phyloP scores from a whole-genome alignment of 2,113 vertebrate species.

The Amphiprion ocellaris region DNA sequence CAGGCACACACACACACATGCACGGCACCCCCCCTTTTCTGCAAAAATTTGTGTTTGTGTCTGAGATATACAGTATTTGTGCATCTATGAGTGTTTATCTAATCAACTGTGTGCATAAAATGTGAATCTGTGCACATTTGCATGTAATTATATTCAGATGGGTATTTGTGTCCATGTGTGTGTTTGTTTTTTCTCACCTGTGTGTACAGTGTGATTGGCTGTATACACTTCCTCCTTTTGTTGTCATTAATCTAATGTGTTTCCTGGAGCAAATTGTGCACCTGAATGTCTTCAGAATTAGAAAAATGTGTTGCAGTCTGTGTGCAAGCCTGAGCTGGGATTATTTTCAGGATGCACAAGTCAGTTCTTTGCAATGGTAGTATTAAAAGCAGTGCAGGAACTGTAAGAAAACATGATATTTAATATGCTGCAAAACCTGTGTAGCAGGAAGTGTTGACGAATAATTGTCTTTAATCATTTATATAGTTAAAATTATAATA shows the following conservation, averaged over 20 bases:
- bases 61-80: constrained; percentile 1
- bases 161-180: background rate
- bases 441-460: too few relatives aligned
- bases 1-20: constrained; percentile 14
- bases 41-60: background rate
- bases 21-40: background rate
- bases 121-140: background rate
- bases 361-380: background rate
- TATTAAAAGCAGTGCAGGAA: background rate
- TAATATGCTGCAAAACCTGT: too few relatives aligned
- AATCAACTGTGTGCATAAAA: background rate
- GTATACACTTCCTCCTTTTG: constrained; percentile 7
- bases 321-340: background rate
- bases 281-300: constrained; percentile 4
- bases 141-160: background rate
- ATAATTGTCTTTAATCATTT: too few relatives aligned
- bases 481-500: too few relatives aligned
- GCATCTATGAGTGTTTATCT: constrained; percentile 5
- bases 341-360: background rate
- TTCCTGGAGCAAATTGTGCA: constrained; percentile 23
- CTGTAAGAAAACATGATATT: too few relatives aligned
- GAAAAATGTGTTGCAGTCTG: constrained; percentile 6
- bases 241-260: constrained; percentile 40
- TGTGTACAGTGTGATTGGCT: background rate
- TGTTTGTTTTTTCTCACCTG: constrained; percentile 18